phyloP scores from a whole-genome alignment of 2,888 invertebrate species.

The Eupithecia pulchellata region DNA sequence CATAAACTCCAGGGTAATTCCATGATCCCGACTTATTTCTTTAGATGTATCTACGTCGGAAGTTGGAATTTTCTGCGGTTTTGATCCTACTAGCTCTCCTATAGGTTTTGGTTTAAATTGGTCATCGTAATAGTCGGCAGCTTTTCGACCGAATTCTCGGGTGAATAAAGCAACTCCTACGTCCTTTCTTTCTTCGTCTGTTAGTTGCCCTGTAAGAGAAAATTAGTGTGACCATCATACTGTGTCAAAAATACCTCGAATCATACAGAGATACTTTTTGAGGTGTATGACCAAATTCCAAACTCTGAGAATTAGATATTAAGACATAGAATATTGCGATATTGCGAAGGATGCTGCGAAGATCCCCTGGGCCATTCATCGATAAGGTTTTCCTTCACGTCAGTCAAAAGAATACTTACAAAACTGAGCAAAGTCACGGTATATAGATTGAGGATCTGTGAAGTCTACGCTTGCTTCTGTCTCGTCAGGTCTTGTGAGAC shows the following conservation, averaged over 20 bases:
- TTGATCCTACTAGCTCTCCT: constrained; percentile 88
- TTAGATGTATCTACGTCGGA: constrained; percentile 87
- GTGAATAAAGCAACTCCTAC: constrained; percentile 92
- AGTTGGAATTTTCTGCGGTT: constrained; percentile 88
- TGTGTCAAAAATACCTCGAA: background rate
- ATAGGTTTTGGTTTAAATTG: constrained; percentile 91
- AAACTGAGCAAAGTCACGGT: constrained; percentile 91
- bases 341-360: background rate
- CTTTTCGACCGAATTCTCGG: constrained; percentile 91
- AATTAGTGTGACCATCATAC: background rate
- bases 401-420: constrained; percentile 83
- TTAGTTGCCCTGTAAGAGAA: constrained; percentile 88
- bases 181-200: constrained; percentile 89
- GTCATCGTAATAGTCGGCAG: constrained; percentile 92
- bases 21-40: constrained; percentile 92
- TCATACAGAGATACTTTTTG: background rate
- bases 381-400: background rate
- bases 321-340: background rate
- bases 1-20: constrained; percentile 93
- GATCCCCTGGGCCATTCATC: background rate
- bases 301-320: background rate
- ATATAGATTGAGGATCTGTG: constrained; percentile 90
- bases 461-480: constrained; percentile 78
- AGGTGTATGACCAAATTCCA: background rate
- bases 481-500: constrained; percentile 91